A percentile compares a stretch with the other conserved stretches of the same genome.
These are phyloP conservation scores for Phenganax stokvisi DNA, from an alignment of 92 coral and sea anemone genomes.

Conservation along the genomic window DNA sequence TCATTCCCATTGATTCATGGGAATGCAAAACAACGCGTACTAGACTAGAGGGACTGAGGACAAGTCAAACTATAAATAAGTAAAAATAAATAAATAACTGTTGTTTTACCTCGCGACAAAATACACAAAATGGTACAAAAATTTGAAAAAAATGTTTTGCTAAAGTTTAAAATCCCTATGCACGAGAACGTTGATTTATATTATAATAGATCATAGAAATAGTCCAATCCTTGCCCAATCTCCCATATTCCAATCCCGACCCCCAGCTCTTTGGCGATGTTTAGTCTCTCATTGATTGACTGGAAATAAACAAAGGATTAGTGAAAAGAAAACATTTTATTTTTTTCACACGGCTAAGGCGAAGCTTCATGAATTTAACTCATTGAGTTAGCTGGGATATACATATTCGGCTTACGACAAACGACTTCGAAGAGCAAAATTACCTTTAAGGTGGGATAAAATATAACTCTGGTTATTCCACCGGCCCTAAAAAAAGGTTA, in stretches of 20 bases:
- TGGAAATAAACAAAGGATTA: constrained; percentile 23
- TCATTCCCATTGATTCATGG: too few relatives aligned
- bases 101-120: not conserved
- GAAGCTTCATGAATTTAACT: not conserved
- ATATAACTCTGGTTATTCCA: constrained; percentile 70
- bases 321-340: not conserved
- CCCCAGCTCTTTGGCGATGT: constrained; percentile 81
- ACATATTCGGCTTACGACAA: not conserved
- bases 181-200: not conserved
- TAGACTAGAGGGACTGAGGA: too few relatives aligned
- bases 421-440: not conserved
- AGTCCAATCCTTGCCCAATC: constrained; percentile 94
- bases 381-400: not conserved
- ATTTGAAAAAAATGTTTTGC: not conserved
- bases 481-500: constrained; percentile 56
- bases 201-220: constrained; percentile 80
- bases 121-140: not conserved
- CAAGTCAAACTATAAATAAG: not conserved
- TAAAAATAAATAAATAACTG: not conserved
- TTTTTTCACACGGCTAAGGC: not conserved
- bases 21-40: too few relatives aligned
- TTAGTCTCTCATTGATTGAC: constrained; percentile 81
- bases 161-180: not conserved
- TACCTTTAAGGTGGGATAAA: constrained; percentile 86
- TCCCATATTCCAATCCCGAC: constrained; percentile 93